These are phyloP conservation scores for Tamias sibiricus DNA, from an alignment of 2,113 vertebrate species.

Conservation along the genomic window DNA sequence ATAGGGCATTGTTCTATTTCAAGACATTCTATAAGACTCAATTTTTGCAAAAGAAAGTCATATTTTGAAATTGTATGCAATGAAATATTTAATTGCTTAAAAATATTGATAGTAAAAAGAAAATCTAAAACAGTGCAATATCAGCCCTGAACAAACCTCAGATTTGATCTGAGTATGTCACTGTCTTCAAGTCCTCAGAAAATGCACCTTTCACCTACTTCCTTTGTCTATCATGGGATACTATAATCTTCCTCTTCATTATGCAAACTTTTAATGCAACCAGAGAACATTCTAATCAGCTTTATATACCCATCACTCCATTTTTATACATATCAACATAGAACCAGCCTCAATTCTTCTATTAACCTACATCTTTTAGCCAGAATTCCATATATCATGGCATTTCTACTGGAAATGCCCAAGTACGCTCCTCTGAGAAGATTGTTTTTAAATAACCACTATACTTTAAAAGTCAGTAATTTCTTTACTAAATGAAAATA, in stretches of 20 bases:
- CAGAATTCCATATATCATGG: not conserved
- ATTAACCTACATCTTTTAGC: not conserved
- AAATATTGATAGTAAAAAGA: too few relatives aligned
- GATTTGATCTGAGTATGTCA: not conserved
- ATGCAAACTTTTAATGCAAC: not conserved
- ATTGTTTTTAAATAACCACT: not conserved
- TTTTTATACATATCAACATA: not conserved
- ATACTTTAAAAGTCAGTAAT: slow-evolving; percentile 14
- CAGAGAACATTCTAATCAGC: not conserved
- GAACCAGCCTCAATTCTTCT: not conserved
- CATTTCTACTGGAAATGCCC: slow-evolving; percentile 4
- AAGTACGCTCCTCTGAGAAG: not conserved
- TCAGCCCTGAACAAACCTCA: not conserved
- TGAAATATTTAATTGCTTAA: too few relatives aligned
- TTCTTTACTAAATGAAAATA: slow-evolving; percentile 22
- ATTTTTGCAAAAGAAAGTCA: too few relatives aligned
- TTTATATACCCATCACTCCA: not conserved
- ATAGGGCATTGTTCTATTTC: too few relatives aligned
- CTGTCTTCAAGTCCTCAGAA: slow-evolving; percentile 4
- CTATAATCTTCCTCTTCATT: not conserved
- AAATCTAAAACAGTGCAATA: not conserved
- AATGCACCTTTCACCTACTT: not conserved
- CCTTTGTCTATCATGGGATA: not conserved
- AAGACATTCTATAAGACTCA: too few relatives aligned
- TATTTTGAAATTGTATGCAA: too few relatives aligned